These are phyloP conservation scores for Lucilia cuprina DNA, from an alignment of 1,140 invertebrate species.

Conservation along the genomic window DNA sequence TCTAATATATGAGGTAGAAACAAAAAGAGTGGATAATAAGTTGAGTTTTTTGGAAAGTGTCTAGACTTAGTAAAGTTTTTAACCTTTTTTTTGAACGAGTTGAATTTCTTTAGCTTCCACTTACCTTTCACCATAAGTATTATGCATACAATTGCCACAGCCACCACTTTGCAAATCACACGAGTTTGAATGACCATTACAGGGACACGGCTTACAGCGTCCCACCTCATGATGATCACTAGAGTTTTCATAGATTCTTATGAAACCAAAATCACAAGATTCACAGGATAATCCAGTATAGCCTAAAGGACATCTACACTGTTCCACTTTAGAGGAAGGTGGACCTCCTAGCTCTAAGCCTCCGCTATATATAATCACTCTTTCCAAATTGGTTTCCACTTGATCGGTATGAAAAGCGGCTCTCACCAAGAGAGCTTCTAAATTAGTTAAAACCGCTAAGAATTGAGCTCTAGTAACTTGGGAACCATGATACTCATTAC, in stretches of 20 bases:
- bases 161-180: conserved; percentile 82
- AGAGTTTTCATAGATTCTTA: conserved; percentile 72
- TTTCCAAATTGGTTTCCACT: conserved; percentile 75
- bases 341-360: conserved; percentile 50
- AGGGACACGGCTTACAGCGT: conserved; percentile 86
- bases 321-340: conserved; percentile 66
- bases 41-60: background rate
- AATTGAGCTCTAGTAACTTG: conserved; percentile 79
- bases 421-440: conserved; percentile 83
- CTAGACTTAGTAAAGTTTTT: background rate
- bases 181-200: conserved; percentile 84
- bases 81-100: background rate
- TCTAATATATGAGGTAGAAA: conserved; percentile 52
- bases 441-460: conserved; percentile 80
- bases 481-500: conserved; percentile 69
- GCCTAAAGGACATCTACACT: conserved; percentile 71
- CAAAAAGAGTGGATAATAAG: background rate
- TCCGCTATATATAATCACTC: conserved; percentile 57
- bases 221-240: conserved; percentile 65
- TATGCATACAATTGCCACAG: conserved; percentile 77
- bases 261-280: conserved; percentile 83
- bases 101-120: conserved; percentile 24
- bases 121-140: conserved; percentile 69
- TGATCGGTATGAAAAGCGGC: conserved; percentile 95
- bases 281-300: conserved; percentile 85